Evolutionary conservation across 2,797 vertebrate genomes (phyloP).

Genomic region (Bradypus variegatus): DNA sequence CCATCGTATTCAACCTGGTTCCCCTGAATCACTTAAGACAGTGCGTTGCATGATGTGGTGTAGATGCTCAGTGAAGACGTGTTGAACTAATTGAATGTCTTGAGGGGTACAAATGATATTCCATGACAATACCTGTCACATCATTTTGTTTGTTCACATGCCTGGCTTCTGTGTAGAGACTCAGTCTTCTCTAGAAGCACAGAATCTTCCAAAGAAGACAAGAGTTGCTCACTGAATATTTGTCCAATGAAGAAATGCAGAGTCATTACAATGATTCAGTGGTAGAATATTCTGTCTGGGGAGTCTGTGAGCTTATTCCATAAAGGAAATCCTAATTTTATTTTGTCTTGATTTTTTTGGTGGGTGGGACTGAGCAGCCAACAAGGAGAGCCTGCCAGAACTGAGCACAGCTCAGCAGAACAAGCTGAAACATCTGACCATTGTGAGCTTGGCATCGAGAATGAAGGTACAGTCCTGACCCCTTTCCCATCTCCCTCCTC

Average conservation of each 20-base stretch:
- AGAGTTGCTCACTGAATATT: not conserved
- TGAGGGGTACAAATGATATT: not conserved
- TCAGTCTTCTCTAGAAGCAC: not conserved
- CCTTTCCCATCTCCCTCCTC: not conserved
- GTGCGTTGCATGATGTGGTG: not conserved
- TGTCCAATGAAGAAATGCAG: not conserved
- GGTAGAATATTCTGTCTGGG: constrained; percentile 1
- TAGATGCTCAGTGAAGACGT: not conserved
- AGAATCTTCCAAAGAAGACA: not conserved
- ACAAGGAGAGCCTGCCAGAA: constrained; percentile 78
- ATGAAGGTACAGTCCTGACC: constrained; percentile 73
- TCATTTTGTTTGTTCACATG: not conserved
- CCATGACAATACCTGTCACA: not conserved
- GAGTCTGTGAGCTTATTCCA: not conserved
- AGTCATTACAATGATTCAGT: not conserved
- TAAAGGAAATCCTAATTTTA: constrained; percentile 57
- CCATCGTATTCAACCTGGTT: not conserved
- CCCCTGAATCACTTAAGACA: not conserved
- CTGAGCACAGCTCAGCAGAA: constrained; percentile 79
- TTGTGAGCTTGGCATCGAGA: constrained; percentile 79
- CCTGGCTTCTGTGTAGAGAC: not conserved
- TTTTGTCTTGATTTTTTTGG: constrained; percentile 66
- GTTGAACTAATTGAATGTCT: not conserved
- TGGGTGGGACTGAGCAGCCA: constrained; percentile 73
- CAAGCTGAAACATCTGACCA: constrained; percentile 83